phyloP scores from a whole-genome alignment of 1,140 invertebrate genomes.

The Marisa cornuarietis region DNA sequence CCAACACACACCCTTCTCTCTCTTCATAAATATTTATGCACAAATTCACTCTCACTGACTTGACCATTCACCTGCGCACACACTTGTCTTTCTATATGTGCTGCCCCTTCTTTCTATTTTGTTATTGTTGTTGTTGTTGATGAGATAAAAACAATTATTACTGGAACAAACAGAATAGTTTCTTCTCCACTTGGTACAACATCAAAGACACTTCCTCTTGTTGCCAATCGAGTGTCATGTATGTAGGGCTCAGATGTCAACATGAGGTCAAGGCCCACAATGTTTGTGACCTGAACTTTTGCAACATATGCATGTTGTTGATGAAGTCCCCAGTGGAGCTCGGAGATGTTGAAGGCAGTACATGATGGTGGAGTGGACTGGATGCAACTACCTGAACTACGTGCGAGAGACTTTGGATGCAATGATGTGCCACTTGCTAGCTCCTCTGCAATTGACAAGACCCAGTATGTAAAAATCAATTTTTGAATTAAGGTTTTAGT shows the following conservation, averaged over 20 bases:
- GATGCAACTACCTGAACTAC: conserved; percentile 23
- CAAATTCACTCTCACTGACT: no score
- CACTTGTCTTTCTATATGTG: no score
- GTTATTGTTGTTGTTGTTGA: no score
- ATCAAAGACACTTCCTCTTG: conserved; percentile 34
- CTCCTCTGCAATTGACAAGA: conserved; percentile 16
- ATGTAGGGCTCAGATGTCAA: conserved; percentile 22
- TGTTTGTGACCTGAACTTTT: conserved; percentile 32
- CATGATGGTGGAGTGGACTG: conserved; percentile 22
- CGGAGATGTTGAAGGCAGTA: conserved; percentile 16
- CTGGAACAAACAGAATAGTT: no score
- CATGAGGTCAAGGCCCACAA: conserved; percentile 20
- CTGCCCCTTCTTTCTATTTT: no score
- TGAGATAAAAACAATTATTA: no score
- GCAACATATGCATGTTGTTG: conserved; percentile 28
- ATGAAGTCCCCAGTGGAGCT: conserved; percentile 31
- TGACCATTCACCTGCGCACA: no score
- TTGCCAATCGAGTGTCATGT: conserved; percentile 30
- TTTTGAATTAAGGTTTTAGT: no score
- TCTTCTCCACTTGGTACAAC: conserved; percentile 1
- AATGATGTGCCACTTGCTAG: conserved; percentile 22
- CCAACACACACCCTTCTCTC: no score
- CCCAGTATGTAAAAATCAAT: no score
- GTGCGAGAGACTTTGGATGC: conserved; percentile 12
- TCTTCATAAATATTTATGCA: no score